phyloP scores from a whole-genome alignment of 2,888 invertebrate species.

The Reticulitermes lucifugus region DNA sequence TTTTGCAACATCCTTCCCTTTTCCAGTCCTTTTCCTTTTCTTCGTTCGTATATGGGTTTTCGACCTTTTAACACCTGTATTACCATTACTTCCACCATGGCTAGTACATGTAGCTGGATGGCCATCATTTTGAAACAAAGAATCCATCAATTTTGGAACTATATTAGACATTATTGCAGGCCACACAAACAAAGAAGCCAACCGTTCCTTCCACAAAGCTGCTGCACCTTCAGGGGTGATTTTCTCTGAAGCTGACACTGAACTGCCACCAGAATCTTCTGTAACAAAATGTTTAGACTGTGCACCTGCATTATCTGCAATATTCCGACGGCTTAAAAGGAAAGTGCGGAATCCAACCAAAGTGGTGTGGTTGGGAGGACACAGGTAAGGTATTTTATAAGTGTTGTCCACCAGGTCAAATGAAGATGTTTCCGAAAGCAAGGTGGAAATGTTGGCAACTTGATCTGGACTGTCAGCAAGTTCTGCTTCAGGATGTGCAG shows the following conservation, averaged over 20 bases:
- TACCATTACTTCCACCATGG: background rate
- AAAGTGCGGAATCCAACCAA: constrained; percentile 9
- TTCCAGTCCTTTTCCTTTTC: background rate
- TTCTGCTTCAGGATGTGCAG: no score
- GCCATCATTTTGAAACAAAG: background rate
- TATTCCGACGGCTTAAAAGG: background rate
- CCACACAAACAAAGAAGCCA: constrained; percentile 13
- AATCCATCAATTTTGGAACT: background rate
- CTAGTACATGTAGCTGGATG: background rate
- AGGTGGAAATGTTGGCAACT: no score
- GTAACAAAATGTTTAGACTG: background rate
- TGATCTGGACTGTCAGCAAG: no score
- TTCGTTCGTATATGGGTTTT: background rate
- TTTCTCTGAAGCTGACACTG: background rate
- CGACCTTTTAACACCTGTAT: background rate
- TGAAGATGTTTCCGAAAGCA: no score
- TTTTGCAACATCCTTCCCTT: background rate
- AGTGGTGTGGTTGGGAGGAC: constrained; percentile 2
- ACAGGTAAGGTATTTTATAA: background rate
- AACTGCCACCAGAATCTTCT: background rate
- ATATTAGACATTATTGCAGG: constrained; percentile 12
- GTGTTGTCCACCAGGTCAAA: no score
- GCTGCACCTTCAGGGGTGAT: background rate
- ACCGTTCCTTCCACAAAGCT: background rate
- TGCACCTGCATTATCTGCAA: background rate